Evolutionary conservation across 2,888 invertebrate species (phyloP), one percentile per base, ranked within the genome.

Genomic region (Malachius bipustulatus): DNA sequence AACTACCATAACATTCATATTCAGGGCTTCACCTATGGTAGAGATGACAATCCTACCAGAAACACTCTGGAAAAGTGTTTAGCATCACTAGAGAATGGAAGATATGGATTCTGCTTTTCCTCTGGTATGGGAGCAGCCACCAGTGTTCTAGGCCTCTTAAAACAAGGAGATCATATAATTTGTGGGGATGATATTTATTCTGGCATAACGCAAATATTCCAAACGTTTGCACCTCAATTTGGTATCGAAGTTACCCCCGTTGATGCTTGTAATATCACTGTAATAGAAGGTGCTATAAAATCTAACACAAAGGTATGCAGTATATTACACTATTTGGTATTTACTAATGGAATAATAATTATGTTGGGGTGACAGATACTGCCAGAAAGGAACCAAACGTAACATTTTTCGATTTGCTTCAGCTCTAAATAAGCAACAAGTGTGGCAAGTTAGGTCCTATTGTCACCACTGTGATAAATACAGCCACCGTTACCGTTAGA

Each of bases 41-140:
- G 97, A 55, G 84, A 89, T 55, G 93, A 91, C 24, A 98, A 98
- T 65, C 97, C 98, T 14, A 85, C 90, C 1, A 71, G 97, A 43
- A 77, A 82, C 46, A 81, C 82, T 13, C 65, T 97, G 37, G 93
- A 98, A 63, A 70, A 75, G 46, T 89, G 90, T 55, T 61, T 98
- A 29, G 94, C 97, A 2, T 73, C 87, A 1, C 60, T 97, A 39
- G 97, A 98, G 55, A 77, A 78, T 47, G 97, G 81, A 8, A 84
- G 88, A 60, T 70, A 87, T 63, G 88, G 81, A 44, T 51, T 85
- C 14, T 65, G 77, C 27, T 97, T 85, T 65, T 68, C 93, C 0
- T 94, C 94, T 4, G 98, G 98, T 2, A 67, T 98, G 30, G 94
- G 90, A 9, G 81, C 90, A 1, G 80, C 79, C 1, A 79, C 84